These are phyloP conservation scores for Leptinotarsa peninsularis DNA, from an alignment of 2,888 invertebrate genomes.

Conservation along the genomic window DNA sequence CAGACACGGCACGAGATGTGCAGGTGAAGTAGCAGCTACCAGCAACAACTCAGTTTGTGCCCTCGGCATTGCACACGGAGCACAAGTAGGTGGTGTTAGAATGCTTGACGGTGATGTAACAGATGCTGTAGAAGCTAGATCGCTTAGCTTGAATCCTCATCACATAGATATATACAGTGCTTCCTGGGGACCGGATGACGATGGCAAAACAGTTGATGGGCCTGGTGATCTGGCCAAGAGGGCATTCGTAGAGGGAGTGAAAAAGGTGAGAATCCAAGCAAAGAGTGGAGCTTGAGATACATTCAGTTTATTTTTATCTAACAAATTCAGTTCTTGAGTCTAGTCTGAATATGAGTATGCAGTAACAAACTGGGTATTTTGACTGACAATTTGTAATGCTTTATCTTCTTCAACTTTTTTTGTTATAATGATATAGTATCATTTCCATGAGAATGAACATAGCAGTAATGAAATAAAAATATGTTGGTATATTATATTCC, in stretches of 20 bases:
- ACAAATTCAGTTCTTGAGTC: neutral
- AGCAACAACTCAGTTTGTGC: constrained; percentile 97
- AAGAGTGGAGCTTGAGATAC: neutral
- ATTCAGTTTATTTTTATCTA: neutral
- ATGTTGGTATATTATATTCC: too few relatives aligned
- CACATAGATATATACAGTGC: constrained; percentile 99
- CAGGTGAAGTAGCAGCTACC: constrained; percentile 97
- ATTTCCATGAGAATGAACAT: too few relatives aligned
- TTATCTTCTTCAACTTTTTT: too few relatives aligned
- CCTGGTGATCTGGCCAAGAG: constrained; percentile 94
- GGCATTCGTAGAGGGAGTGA: constrained; percentile 96
- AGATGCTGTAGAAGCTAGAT: constrained; percentile 97
- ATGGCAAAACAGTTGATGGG: constrained; percentile 97
- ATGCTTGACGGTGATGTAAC: constrained; percentile 99
- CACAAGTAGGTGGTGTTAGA: constrained; percentile 91
- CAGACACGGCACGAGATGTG: constrained; percentile 94
- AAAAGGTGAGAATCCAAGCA: constrained; percentile 73
- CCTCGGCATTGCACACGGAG: constrained; percentile 95
- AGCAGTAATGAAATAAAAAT: too few relatives aligned
- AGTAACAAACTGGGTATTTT: too few relatives aligned
- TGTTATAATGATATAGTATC: too few relatives aligned
- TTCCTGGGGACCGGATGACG: constrained; percentile 98
- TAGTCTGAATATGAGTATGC: too few relatives aligned
- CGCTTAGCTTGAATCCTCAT: constrained; percentile 92
- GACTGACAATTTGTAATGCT: too few relatives aligned